These are phyloP conservation scores for Polyommatus iphigenia DNA, from an alignment of 2,888 invertebrate species.

Conservation along the genomic window DNA sequence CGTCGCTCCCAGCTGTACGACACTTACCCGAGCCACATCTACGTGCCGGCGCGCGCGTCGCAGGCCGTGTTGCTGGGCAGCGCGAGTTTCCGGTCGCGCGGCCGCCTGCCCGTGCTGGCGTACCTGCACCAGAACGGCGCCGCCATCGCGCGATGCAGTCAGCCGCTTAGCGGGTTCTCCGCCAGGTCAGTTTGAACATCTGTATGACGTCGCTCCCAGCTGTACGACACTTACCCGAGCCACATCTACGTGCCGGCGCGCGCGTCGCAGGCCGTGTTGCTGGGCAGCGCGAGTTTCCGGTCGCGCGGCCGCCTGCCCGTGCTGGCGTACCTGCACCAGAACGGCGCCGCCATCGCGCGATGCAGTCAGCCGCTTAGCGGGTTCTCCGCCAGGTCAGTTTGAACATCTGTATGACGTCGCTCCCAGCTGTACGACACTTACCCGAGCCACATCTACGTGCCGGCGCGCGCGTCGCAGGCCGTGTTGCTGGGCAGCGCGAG, in stretches of 20 bases:
- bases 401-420: constrained; percentile 29
- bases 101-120: constrained; percentile 95
- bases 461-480: constrained; percentile 89
- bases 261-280: constrained; percentile 90
- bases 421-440: constrained; percentile 97
- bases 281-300: constrained; percentile 97
- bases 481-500: constrained; percentile 95
- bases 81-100: constrained; percentile 96
- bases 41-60: constrained; percentile 92
- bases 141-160: constrained; percentile 92
- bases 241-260: constrained; percentile 94
- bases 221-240: constrained; percentile 98
- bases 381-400: constrained; percentile 71
- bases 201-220: constrained; percentile 70
- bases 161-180: constrained; percentile 96
- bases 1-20: constrained; percentile 89
- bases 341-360: constrained; percentile 88
- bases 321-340: constrained; percentile 94
- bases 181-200: constrained; percentile 34
- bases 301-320: constrained; percentile 97
- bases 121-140: constrained; percentile 95
- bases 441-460: constrained; percentile 95
- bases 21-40: constrained; percentile 96
- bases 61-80: constrained; percentile 94
- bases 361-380: constrained; percentile 99